Evolutionary conservation across 2,113 vertebrate species (phyloP), one percentile per base, ranked within the genome.

Genomic region (Australoheros scitulus): DNA sequence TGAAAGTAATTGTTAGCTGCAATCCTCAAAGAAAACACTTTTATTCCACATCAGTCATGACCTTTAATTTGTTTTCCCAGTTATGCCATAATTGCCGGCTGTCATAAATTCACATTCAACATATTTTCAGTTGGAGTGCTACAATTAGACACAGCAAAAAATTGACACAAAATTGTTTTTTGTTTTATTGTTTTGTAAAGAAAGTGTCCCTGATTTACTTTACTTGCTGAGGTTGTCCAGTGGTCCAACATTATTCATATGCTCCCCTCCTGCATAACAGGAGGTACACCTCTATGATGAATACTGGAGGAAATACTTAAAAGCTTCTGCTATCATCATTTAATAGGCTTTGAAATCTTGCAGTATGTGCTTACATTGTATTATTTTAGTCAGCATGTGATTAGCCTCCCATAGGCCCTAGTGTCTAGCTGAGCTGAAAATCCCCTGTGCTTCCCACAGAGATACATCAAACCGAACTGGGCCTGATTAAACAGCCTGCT

Each of bases 361-460:
- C 76, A 65, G 74, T 87, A 79, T 79, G 50, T 41, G 65, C 79
- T 83, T 59, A 57, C 65, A 58, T 81, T 7, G n/a, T 86, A 86
- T 90, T 84, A 87, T 88, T 91, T 81, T 57, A 88, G 81, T 78
- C 82, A 61, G 56, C 70, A 26, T 84, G 81, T 86, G 87, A 92
- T 89, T 86, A 90, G 82, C 17, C 82, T 88, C 79, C 79, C 38
- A 82, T 57, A 82, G 80, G 77, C 61, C 59, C 76, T 58, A 32
- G 50, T 68, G 47, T 82, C 79, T 85, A 58, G 76, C 80, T 61
- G 81, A 24, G 58, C 68, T 24, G 32, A 72, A 74, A 87, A 84
- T 85, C 80, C 79, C 83, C 61, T 50, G 68, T 34, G 38, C 82
- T 70, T 84, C 83, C 81, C 52, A 70, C 68, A 77, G 86, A 88